Conservation (phyloP, 92 coral and sea anemone species). For the Zoanthus sociatus region DNA sequence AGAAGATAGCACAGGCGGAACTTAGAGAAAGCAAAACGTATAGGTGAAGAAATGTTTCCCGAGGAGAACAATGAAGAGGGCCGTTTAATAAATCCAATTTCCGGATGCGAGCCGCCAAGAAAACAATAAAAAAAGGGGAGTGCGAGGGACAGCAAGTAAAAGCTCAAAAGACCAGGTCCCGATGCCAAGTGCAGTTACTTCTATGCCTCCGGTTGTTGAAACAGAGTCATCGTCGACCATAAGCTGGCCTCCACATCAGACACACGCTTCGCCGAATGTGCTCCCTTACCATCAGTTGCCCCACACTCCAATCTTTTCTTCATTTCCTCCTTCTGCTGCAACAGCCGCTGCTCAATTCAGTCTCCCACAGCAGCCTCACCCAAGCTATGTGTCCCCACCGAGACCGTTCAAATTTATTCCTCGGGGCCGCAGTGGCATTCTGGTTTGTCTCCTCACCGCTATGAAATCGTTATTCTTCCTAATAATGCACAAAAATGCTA, state of each 20-base stretch:
- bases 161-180: conserved; percentile 7
- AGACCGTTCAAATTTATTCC: conserved; percentile 1
- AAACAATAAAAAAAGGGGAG: conserved; percentile 1
- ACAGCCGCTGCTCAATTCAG: conserved; percentile 25
- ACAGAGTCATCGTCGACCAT: conserved; percentile 7
- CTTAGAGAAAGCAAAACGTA: conserved; percentile 4
- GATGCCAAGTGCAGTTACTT: not conserved
- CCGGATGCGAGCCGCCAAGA: conserved; percentile 32
- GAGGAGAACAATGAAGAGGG: not conserved
- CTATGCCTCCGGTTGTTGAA: conserved; percentile 29
- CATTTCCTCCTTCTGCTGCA: not conserved
- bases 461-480: conserved; percentile 39
- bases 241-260: conserved; percentile 15
- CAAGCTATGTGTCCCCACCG: not conserved
- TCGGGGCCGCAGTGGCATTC: conserved; percentile 32
- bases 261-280: conserved; percentile 30
- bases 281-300: conserved; percentile 23
- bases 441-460: conserved; percentile 52
- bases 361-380: conserved; percentile 25
- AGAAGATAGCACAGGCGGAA: not conserved
- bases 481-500: conserved; percentile 45
- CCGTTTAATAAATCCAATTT: not conserved
- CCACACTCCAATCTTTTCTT: not conserved
- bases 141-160: conserved; percentile 8
- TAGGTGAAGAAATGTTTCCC: conserved; percentile 21